Base-by-base conservation (phyloP, 2,113 vertebrate genomes). In the Callopanchax toddi region DNA sequence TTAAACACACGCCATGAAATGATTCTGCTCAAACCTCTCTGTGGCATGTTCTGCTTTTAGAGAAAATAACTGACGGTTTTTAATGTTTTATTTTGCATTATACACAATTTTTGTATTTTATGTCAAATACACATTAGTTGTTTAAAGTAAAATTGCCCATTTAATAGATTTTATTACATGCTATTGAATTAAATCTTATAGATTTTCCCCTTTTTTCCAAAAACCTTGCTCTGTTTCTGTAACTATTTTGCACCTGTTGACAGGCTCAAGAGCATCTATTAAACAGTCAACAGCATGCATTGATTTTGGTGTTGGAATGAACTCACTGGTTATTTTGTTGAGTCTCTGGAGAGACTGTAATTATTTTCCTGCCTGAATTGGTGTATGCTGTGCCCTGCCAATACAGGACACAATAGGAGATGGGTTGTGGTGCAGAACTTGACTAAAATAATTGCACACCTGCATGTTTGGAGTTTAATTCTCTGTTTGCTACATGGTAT, bases 341-440 rank as follows among this genome's bases (percentile, higher is more conserved):
- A 1, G 48, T 55, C 60, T 55, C 60, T 12, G 16, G 34, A 36
- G 63, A 71, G 42, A 29, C 48, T 72, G 26, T 37, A 76, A 50
- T 85, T 79, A 55, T 79, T 82, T n/a, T 81, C 63, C 56, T 44
- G 60, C 54, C 42, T 65, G 74, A 78, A 71, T 21, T 51, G 44
- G 17, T 6, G 15, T 50, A 25, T 58, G 42, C 46, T 26, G 23
- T n/a, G 21, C 8, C 21, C 16, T 18, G 29, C 21, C 37, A 16
- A 20, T 51, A n/a, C n/a, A 4, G 17, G 60, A 17, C 29, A 26
- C n/a, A n/a, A 9, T 51, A 44, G 51, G 58, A 53, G 23, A 10
- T 48, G 42, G 56, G 60, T 78, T 76, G 62, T n/a, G 34, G 44
- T 44, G 3, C 39, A 43, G 42, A 60, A 49, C 71, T 51, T 71